Conservation (phyloP, 2,888 invertebrate species). For the Sepiola atlantica region DNA sequence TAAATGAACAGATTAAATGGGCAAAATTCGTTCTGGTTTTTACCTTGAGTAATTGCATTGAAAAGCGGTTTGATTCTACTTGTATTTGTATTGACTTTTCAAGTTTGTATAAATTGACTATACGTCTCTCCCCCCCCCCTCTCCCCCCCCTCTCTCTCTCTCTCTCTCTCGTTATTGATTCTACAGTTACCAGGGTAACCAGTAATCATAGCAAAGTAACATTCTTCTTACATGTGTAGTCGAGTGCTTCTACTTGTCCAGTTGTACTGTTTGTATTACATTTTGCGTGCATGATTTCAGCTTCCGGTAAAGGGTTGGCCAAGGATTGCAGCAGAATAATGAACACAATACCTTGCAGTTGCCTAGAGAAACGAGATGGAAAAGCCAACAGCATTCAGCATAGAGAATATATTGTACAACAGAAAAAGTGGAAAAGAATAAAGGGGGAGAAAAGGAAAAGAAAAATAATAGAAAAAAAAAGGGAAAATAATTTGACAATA, state of each 20-base stretch:
- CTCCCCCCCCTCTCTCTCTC: no score
- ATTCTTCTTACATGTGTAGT: conserved; percentile 66
- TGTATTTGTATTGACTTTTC: no score
- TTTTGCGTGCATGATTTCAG: conserved; percentile 55
- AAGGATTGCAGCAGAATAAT: conserved; percentile 67
- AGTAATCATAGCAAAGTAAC: not conserved
- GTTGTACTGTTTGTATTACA: conserved; percentile 58
- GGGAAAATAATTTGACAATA: not conserved
- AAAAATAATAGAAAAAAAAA: no score
- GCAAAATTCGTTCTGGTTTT: no score
- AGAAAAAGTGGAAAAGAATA: not conserved
- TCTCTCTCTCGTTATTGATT: no score
- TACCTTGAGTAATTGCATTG: no score
- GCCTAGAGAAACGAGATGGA: conserved; percentile 53
- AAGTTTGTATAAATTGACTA: no score
- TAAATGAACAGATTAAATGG: no score
- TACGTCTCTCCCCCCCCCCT: no score
- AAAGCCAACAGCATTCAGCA: not conserved
- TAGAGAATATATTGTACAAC: not conserved
- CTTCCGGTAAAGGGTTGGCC: conserved; percentile 62
- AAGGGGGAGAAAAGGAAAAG: no score
- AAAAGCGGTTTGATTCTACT: no score
- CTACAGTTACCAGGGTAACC: not conserved
- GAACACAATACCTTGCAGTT: conserved; percentile 69
- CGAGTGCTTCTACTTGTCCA: conserved; percentile 61